These are phyloP conservation scores for Acrobasis repandana DNA, from an alignment of 2,888 invertebrate species.

Conservation along the genomic window DNA sequence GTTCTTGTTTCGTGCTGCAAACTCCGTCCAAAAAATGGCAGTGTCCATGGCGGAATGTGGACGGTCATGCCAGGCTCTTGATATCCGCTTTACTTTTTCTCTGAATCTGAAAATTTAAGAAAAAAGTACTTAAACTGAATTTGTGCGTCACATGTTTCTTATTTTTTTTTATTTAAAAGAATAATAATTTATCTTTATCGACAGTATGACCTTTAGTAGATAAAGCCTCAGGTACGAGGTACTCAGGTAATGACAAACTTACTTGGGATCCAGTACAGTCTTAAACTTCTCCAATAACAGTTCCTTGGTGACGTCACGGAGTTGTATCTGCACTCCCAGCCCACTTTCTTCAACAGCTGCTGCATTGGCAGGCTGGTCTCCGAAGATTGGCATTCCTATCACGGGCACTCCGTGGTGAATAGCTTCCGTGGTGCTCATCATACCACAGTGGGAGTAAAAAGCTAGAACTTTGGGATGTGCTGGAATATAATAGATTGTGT, in stretches of 20 bases:
- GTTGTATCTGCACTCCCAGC: slow-evolving; percentile 67
- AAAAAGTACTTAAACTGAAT: too few relatives aligned
- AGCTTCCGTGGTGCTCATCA: slow-evolving; percentile 82
- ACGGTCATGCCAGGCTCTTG: slow-evolving; percentile 81
- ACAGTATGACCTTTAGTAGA: too few relatives aligned
- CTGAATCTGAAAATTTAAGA: slow-evolving; percentile 50
- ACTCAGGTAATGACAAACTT: slow-evolving; percentile 39
- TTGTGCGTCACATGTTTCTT: too few relatives aligned
- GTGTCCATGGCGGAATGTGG: slow-evolving; percentile 82
- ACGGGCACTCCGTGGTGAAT: slow-evolving; percentile 82
- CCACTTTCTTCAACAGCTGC: slow-evolving; percentile 78
- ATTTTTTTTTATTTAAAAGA: too few relatives aligned
- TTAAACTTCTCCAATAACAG: slow-evolving; percentile 69
- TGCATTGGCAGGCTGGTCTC: slow-evolving; percentile 83
- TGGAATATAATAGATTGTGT: slow-evolving; percentile 30
- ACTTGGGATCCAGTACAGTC: slow-evolving; percentile 77
- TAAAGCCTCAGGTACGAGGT: too few relatives aligned
- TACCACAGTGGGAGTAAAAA: slow-evolving; percentile 83
- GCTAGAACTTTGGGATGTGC: slow-evolving; percentile 60
- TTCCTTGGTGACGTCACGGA: slow-evolving; percentile 75
- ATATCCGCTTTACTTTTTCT: slow-evolving; percentile 70
- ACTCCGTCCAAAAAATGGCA: slow-evolving; percentile 85
- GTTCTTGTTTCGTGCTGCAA: slow-evolving; percentile 76
- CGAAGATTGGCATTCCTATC: slow-evolving; percentile 83
- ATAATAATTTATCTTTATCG: slow-evolving; percentile 5